Conservation (phyloP, 1,140 invertebrate genomes). For the Diorhabda carinulata region DNA sequence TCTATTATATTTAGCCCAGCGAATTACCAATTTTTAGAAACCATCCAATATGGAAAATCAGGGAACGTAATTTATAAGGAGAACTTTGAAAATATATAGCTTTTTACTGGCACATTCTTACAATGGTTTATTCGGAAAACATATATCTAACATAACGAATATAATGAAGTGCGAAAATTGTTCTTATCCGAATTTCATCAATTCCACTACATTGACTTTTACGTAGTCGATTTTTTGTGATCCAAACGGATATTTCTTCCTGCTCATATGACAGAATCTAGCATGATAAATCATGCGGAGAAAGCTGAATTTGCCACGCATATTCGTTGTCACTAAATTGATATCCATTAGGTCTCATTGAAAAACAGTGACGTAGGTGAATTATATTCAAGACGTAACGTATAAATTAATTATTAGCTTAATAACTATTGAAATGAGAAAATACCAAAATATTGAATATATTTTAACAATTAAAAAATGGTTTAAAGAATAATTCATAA, state of each 20-base stretch:
- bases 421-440: no score
- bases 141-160: background rate
- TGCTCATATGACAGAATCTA: background rate
- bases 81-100: no score
- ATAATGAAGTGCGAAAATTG: slow-evolving; percentile 1
- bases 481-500: no score
- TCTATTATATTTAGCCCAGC: no score
- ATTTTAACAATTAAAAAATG: no score
- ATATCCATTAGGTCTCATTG: background rate
- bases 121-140: background rate
- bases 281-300: background rate
- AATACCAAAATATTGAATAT: no score
- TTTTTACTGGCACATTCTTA: no score
- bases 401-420: no score
- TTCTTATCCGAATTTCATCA: background rate
- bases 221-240: background rate
- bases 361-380: background rate
- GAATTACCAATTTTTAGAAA: no score
- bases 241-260: background rate
- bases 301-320: background rate
- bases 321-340: background rate
- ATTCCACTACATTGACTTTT: background rate
- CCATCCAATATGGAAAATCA: no score
- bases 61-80: no score
- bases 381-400: no score